Conservation (phyloP, 2,113 vertebrate genomes). For the Rhabdornis inornatus region DNA sequence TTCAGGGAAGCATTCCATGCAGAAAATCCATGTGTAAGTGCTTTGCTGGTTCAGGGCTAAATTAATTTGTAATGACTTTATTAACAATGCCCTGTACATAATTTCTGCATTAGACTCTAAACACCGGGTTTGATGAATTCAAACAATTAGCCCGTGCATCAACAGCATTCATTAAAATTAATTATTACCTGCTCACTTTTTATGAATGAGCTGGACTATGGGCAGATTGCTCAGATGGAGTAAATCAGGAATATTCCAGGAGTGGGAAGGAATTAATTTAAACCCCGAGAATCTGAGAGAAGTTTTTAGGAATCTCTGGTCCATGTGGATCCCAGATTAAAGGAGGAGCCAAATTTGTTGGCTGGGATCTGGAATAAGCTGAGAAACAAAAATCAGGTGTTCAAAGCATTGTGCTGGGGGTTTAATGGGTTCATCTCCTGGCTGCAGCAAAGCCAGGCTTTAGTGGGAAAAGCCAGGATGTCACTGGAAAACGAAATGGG, state of each 20-base stretch:
- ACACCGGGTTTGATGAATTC: background rate
- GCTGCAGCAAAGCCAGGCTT: background rate
- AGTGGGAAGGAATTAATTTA: background rate
- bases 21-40: background rate
- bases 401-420: background rate
- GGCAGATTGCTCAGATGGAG: background rate
- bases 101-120: background rate
- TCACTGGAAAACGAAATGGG: background rate
- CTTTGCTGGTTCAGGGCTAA: background rate
- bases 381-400: slow-evolving; percentile 3
- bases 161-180: background rate
- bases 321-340: background rate
- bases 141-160: background rate
- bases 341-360: background rate
- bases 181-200: background rate
- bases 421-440: background rate
- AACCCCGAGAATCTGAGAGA: background rate
- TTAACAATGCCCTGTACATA: background rate
- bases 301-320: background rate
- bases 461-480: background rate
- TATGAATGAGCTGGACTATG: background rate
- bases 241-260: background rate
- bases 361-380: background rate
- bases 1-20: background rate
- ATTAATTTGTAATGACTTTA: background rate